A percentile compares a stretch with the other conserved stretches of the same genome.
Evolutionary conservation across 2,888 invertebrate genomes (phyloP).

Genomic region (Noctua janthe): DNA sequence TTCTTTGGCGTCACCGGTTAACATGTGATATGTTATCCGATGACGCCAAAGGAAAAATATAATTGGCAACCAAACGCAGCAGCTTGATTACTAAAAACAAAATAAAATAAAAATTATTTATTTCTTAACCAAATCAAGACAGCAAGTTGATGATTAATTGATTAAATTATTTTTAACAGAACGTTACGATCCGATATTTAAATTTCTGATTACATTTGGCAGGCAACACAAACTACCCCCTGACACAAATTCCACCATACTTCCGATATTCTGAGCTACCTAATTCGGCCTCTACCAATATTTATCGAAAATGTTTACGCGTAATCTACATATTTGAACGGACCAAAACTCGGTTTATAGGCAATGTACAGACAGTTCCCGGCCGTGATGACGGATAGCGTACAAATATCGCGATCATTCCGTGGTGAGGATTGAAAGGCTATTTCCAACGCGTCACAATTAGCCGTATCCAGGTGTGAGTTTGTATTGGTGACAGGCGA

Average conservation of each 20-base stretch:
- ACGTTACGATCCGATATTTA: background rate
- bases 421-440: conserved; percentile 9
- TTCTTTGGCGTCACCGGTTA: too few species aligned
- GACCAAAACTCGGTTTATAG: conserved; percentile 2
- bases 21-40: background rate
- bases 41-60: background rate
- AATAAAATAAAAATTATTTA: too few species aligned
- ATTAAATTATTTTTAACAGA: too few species aligned
- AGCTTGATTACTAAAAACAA: background rate
- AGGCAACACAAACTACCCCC: background rate
- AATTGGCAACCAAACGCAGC: background rate
- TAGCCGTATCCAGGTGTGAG: background rate
- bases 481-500: background rate
- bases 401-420: conserved; percentile 35
- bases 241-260: background rate
- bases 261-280: background rate
- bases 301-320: conserved; percentile 46
- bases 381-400: conserved; percentile 27
- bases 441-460: conserved; percentile 20
- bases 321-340: conserved; percentile 46
- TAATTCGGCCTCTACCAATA: conserved; percentile 38
- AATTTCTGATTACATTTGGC: conserved; percentile 1
- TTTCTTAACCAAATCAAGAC: too few species aligned
- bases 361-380: conserved; percentile 6
- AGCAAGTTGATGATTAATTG: too few species aligned